Evolutionary conservation across 1,140 invertebrate genomes (phyloP), one percentile per base, ranked within the genome.

Genomic region (Mylabris phalerata): DNA sequence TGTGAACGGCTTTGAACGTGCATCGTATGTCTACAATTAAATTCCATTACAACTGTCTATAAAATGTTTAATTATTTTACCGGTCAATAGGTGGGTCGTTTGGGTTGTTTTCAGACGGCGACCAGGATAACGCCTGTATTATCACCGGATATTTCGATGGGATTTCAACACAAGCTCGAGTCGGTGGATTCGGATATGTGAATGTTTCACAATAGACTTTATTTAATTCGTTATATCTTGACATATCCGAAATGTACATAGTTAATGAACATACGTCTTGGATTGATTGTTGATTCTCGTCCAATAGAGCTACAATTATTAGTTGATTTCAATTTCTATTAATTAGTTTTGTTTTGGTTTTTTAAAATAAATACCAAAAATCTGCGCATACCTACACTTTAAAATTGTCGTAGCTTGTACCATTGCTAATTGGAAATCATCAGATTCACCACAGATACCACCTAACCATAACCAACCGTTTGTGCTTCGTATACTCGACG

Each of bases 1-100:
- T 96, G 92, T 24, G 93, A 96, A 57, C 96, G 86, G 48, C 92
- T 88, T 75, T 96, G 93, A 26, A 96, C 93, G 75, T 96, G 93
- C 88, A 96, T 90, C 7, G 86, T 89, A 44, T 85, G 80, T 64
- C 84, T 81, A 40, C 56, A 65, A 48, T 48, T 49, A 42, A 26
- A 25, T 46, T 44, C 6, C 9, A 45, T 47, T 24, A 32, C 24
- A 47, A 52, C 26, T n/a, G 39, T 2, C n/a, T 3, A n/a, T 32
- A n/a, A n/a, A n/a, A 41, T 6, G 40, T 43, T 42, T 26, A 48
- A 11, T 6, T 11, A n/a, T 9, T 24, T 74, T 74, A 61, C 72
- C 72, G 52, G 64, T 75, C 67, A 41, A 59, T 52, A 9, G 52
- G 58, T 26, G 39, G 45, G 57, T 71, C 66, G 13, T 65, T 60